A percentile compares a stretch with the other conserved stretches of the same genome.
phyloP scores from a whole-genome alignment of 1,140 invertebrate genomes.

The Aphidius gifuensis region DNA sequence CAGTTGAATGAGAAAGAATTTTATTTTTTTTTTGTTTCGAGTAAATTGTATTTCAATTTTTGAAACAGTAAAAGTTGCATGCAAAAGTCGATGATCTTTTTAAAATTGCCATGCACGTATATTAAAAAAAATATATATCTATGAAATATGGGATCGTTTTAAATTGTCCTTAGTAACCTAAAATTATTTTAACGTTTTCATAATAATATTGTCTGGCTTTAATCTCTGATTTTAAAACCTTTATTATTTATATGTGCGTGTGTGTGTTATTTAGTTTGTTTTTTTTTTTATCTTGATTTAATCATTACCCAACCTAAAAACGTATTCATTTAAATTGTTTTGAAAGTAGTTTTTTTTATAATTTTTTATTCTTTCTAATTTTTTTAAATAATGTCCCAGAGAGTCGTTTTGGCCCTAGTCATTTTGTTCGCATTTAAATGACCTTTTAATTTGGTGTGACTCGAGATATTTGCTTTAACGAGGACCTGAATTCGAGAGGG shows the following conservation, averaged over 20 bases:
- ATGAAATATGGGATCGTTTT: background rate
- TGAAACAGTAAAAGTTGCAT: conserved; percentile 5
- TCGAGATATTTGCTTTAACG: conserved; percentile 44
- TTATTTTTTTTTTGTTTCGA: too few relatives aligned
- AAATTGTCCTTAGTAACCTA: conserved; percentile 28
- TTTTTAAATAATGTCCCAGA: conserved; percentile 7
- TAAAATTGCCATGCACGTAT: conserved; percentile 14
- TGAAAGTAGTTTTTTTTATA: conserved; percentile 33
- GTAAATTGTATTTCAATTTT: background rate
- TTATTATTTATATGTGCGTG: background rate
- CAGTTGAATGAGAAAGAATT: too few relatives aligned
- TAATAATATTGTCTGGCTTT: conserved; percentile 39
- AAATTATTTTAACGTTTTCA: conserved; percentile 36
- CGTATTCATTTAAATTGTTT: conserved; percentile 37
- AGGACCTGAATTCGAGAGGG: conserved; percentile 25
- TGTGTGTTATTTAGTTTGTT: background rate
- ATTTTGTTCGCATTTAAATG: conserved; percentile 39
- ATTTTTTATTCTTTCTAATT: too few relatives aligned
- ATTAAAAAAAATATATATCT: conserved; percentile 10
- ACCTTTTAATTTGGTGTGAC: conserved; percentile 46
- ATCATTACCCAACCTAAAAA: conserved; percentile 35
- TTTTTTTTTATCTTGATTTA: conserved; percentile 26
- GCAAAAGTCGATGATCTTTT: conserved; percentile 15
- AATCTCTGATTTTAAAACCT: conserved; percentile 10
- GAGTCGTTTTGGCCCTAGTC: conserved; percentile 25